Evolutionary conservation across 2,888 invertebrate genomes (phyloP), one percentile per base, ranked within the genome.

Genomic region (Apotomis turbidana): DNA sequence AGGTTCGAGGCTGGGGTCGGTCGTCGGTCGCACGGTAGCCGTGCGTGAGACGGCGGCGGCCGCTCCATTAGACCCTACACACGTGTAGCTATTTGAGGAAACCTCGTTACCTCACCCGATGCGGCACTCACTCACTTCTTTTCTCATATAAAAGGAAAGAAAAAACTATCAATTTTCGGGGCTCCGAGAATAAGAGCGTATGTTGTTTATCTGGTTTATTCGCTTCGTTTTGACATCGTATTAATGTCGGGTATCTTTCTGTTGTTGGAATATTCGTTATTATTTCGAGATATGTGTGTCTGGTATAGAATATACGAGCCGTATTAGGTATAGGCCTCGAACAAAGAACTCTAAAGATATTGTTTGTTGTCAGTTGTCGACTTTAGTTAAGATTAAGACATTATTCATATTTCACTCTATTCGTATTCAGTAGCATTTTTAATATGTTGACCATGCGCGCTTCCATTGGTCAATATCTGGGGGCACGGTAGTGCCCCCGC

Each of bases 1-100:
- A 46, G 51, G 44, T 54, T 61, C 27, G 57, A 61, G 6, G 13
- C 6, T 55, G 44, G 54, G 64, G 64, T 44, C n/a, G 59, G 41
- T 59, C 46, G 52, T n/a, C 38, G 44, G 63, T 44, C 59, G 51
- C 54, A 8, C n/a, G 70, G 61, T 41, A 58, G 60, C 15, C 71
- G 68, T 38, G 66, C 70, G 77, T 73, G 71, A 74, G 77, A 74
- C 70, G 74, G 61, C 27, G 46, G 54, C 67, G 68, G 73, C 66
- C 73, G 76, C 76, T 80, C 80, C 83, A 85, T 85, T 85, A 86
- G 83, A 79, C 78, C 60, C 76, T 70, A 75, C 82, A 86, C 85
- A 87, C 85, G 84, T 85, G 85, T 84, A 83, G 84, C 85, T 85
- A 80, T 86, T 86, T 85, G 83, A 75, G 81, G 76, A 86, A 88